Conservation (phyloP, 2,888 invertebrate genomes). For the Torymus aiolomorphi region DNA sequence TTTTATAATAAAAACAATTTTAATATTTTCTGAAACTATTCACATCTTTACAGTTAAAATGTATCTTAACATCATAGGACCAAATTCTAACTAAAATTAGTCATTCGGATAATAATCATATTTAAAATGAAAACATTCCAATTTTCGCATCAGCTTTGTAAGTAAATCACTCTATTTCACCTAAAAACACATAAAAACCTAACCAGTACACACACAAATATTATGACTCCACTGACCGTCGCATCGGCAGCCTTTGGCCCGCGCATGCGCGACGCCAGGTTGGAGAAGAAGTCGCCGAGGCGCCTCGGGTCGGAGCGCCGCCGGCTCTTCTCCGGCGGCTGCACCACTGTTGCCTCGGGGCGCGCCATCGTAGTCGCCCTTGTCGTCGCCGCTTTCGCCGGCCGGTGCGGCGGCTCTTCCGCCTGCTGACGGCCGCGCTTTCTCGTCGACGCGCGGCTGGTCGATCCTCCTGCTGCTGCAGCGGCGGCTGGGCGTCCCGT, state of each 20-base stretch:
- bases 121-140: too few relatives aligned
- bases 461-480: background rate
- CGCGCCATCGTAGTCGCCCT: background rate
- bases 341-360: slow-evolving; percentile 4
- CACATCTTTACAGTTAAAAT: too few relatives aligned
- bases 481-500: too few relatives aligned
- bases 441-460: slow-evolving; percentile 54
- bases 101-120: too few relatives aligned
- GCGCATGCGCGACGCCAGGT: slow-evolving; percentile 34
- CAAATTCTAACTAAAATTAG: too few relatives aligned
- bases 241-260: slow-evolving; percentile 1
- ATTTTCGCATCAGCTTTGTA: too few relatives aligned
- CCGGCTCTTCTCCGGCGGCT: slow-evolving; percentile 18
- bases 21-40: too few relatives aligned
- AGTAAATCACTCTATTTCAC: too few relatives aligned
- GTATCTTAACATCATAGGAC: too few relatives aligned
- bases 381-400: background rate
- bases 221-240: background rate
- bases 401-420: background rate
- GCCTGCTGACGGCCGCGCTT: slow-evolving; percentile 63
- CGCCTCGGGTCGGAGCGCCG: slow-evolving; percentile 13
- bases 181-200: too few relatives aligned
- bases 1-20: too few relatives aligned
- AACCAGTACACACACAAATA: background rate
- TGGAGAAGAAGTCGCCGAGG: slow-evolving; percentile 33